Conservation (phyloP, 2,888 invertebrate species). For the Geotrupes spiniger region DNA sequence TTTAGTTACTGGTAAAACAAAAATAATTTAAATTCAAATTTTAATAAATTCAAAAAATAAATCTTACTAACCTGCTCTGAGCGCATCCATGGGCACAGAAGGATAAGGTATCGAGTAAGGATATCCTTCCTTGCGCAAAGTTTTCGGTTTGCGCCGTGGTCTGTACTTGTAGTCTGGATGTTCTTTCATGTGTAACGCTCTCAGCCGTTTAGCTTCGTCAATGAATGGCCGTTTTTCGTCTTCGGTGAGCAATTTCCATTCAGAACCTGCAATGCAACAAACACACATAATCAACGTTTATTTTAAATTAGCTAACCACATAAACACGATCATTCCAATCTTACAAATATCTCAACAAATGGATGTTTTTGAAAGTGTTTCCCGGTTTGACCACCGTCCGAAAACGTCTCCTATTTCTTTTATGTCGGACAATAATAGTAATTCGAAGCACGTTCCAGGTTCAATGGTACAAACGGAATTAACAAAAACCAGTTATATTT, state of each 20-base stretch:
- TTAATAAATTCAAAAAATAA: too few relatives aligned
- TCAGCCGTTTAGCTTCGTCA: conserved; percentile 92
- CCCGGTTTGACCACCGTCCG: conserved; percentile 2
- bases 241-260: conserved; percentile 94
- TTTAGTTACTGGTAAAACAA: too few relatives aligned
- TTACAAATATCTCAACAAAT: too few relatives aligned
- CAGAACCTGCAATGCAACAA: conserved; percentile 66
- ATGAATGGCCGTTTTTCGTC: conserved; percentile 96
- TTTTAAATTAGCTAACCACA: too few relatives aligned
- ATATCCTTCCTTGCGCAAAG: conserved; percentile 84
- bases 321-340: too few relatives aligned
- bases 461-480: conserved; percentile 21
- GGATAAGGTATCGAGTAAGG: conserved; percentile 92
- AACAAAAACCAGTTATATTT: conserved; percentile 32
- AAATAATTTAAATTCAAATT: too few relatives aligned
- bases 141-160: conserved; percentile 85
- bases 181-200: conserved; percentile 93
- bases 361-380: conserved; percentile 7
- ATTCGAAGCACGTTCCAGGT: conserved; percentile 24
- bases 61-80: conserved; percentile 72
- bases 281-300: too few relatives aligned
- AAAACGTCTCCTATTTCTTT: conserved; percentile 9
- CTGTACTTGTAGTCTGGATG: conserved; percentile 94
- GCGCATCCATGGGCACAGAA: conserved; percentile 84
- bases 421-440: conserved; percentile 18